Evolutionary conservation across 2,113 vertebrate species (phyloP).

Genomic region (Rhabdornis inornatus): DNA sequence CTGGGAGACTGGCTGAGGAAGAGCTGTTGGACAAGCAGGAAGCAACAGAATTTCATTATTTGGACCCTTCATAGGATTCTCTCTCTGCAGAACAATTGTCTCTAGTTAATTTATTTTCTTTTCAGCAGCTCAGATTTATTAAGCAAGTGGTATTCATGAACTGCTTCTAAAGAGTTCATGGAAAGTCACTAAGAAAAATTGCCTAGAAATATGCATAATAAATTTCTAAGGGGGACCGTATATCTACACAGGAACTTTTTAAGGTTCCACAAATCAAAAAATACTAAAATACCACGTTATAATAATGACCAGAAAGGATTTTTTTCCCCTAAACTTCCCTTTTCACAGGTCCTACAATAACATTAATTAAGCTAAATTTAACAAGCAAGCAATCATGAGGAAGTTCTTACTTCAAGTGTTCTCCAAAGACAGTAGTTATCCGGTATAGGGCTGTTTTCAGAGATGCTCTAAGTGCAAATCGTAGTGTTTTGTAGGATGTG

Average conservation of each 20-base stretch:
- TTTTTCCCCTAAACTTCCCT: background rate
- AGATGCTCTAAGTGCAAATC: conserved; percentile 90
- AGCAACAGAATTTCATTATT: background rate
- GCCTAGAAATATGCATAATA: background rate
- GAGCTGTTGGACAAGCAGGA: background rate
- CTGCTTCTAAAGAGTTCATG: background rate
- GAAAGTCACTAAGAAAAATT: background rate
- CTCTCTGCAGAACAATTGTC: background rate
- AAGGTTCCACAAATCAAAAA: background rate
- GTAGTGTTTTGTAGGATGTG: conserved; percentile 87
- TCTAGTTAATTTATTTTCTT: background rate
- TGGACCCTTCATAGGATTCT: background rate
- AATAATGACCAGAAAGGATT: background rate
- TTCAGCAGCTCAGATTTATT: background rate
- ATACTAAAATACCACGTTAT: background rate
- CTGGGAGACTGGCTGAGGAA: background rate
- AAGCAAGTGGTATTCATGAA: background rate
- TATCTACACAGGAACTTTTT: background rate
- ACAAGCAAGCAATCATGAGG: background rate
- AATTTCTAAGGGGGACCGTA: background rate
- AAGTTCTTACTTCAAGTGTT: conserved; percentile 88
- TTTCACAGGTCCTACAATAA: background rate
- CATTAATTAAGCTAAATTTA: background rate
- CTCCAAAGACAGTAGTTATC: conserved; percentile 90
- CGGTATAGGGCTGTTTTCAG: conserved; percentile 94